phyloP scores from a whole-genome alignment of 2,888 invertebrate genomes.

The Drosophila siamana region DNA sequence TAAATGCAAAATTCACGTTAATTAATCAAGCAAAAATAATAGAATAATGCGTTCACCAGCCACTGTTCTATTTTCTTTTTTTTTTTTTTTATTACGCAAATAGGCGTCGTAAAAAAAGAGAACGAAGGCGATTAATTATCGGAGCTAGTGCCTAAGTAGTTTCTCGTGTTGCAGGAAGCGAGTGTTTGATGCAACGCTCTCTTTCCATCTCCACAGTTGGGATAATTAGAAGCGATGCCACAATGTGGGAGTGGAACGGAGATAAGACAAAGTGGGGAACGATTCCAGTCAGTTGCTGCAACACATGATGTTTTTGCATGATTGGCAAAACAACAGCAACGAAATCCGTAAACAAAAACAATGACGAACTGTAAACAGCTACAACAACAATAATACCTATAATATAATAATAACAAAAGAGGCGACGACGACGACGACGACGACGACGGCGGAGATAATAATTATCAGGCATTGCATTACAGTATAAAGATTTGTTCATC shows the following conservation, averaged over 20 bases:
- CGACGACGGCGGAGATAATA: constrained; percentile 19
- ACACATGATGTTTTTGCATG: constrained; percentile 34
- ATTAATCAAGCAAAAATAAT: constrained; percentile 28
- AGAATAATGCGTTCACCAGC: neutral
- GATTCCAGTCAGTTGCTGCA: no score
- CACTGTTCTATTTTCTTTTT: constrained; percentile 3
- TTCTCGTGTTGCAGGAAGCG: constrained; percentile 44
- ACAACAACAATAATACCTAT: neutral
- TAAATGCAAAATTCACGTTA: constrained; percentile 29
- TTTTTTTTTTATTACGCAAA: constrained; percentile 3
- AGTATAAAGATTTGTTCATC: neutral
- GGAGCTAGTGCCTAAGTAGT: constrained; percentile 23
- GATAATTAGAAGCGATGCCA: neutral
- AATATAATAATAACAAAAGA: neutral
- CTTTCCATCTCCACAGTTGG: neutral
- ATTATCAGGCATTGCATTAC: constrained; percentile 31
- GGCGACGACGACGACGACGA: no score
- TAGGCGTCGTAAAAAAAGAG: neutral
- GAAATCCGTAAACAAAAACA: constrained; percentile 34
- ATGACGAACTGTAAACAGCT: constrained; percentile 20
- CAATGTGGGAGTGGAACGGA: neutral
- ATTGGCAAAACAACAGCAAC: constrained; percentile 17
- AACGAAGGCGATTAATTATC: constrained; percentile 27
- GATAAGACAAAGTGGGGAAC: neutral
- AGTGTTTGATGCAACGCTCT: no score